Conservation (phyloP, 2,797 vertebrate genomes). For the Premnoplex brunnescens region DNA sequence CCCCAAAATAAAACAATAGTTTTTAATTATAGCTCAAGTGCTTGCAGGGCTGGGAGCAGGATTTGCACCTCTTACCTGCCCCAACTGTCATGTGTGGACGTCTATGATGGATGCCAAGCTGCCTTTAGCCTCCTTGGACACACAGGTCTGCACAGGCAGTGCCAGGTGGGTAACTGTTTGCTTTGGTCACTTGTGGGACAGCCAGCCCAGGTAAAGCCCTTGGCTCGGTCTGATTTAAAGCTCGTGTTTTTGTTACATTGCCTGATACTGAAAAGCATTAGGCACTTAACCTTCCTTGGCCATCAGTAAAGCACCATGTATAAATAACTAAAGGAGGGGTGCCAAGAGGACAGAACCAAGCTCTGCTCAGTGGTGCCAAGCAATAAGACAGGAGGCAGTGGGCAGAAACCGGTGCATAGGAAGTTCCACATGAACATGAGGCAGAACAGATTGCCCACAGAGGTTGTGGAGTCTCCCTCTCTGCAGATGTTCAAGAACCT, state of each 20-base stretch:
- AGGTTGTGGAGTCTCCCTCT: not conserved
- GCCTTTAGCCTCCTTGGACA: rapidly evolving
- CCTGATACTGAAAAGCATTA: no score
- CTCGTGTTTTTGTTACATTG: not conserved
- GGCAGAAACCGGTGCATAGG: not conserved
- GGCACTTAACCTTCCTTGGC: not conserved
- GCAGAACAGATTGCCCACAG: not conserved
- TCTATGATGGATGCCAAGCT: not conserved
- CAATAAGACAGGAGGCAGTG: not conserved
- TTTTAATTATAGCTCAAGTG: not conserved
- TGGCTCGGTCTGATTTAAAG: not conserved
- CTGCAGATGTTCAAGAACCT: not conserved
- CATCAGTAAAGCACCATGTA: not conserved
- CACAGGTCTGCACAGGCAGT: rapidly evolving
- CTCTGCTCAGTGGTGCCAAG: not conserved
- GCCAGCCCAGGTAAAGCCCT: not conserved
- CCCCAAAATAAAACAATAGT: rapidly evolving
- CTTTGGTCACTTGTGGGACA: rapidly evolving
- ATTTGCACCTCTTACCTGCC: not conserved
- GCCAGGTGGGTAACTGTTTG: no score
- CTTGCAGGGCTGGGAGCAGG: not conserved
- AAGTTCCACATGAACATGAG: not conserved
- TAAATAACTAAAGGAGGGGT: not conserved
- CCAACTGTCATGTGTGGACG: rapidly evolving
- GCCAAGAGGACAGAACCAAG: not conserved